These are phyloP conservation scores for Pangasius macronema DNA, from an alignment of 2,797 vertebrate species.

Conservation along the genomic window DNA sequence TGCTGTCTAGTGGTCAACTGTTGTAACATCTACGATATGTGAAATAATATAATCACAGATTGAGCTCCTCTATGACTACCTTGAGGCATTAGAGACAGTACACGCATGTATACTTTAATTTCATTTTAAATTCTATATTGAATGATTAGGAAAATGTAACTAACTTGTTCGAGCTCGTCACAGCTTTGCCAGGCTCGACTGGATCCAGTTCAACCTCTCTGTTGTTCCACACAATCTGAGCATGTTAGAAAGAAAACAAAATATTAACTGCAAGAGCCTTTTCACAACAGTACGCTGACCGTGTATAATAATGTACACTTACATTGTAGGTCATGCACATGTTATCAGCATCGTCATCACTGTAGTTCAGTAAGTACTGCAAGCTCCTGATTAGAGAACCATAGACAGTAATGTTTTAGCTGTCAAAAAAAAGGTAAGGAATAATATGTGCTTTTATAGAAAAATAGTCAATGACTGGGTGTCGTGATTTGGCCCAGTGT, in stretches of 20 bases:
- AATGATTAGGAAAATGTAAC: constrained; percentile 26
- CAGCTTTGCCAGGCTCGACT: constrained; percentile 60
- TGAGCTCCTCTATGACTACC: not conserved
- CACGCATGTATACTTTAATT: not conserved
- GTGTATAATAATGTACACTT: constrained; percentile 50
- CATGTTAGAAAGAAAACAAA: not conserved
- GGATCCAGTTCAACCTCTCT: constrained; percentile 68
- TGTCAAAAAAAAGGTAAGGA: not conserved
- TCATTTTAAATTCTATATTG: no score
- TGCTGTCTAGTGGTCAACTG: not conserved
- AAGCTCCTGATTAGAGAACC: constrained; percentile 73
- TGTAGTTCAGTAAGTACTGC: constrained; percentile 80
- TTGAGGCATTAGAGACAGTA: not conserved
- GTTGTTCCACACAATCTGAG: constrained; percentile 66
- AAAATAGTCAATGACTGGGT: not conserved
- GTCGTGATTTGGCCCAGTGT: no score
- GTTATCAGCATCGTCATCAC: constrained; percentile 76
- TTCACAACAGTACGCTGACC: not conserved
- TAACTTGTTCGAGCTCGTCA: constrained; percentile 73
- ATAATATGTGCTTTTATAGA: not conserved
- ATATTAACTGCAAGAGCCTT: not conserved
- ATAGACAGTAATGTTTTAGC: not conserved
- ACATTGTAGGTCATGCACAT: constrained; percentile 83
- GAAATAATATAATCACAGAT: not conserved
- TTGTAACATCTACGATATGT: not conserved